phyloP scores from a whole-genome alignment of 2,797 vertebrate genomes.

The Leptoclinus maculatus region DNA sequence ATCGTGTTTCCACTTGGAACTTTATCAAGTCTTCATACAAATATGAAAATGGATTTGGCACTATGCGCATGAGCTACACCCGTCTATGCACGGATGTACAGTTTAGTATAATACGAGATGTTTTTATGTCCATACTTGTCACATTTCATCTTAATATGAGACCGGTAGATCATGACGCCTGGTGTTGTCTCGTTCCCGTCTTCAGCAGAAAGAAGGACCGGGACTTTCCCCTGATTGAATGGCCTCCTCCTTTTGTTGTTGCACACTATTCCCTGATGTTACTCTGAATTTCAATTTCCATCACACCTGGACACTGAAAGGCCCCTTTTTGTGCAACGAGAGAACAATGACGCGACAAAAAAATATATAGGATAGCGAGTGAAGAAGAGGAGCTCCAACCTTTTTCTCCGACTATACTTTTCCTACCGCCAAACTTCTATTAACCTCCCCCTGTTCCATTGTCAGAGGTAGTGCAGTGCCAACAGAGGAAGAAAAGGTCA shows the following conservation, averaged over 20 bases:
- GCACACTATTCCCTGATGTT: constrained; percentile 50
- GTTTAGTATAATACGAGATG: background rate
- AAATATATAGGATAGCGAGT: constrained; percentile 12
- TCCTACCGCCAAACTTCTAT: constrained; percentile 55
- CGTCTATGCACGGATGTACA: background rate
- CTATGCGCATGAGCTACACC: background rate
- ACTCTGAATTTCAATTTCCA: constrained; percentile 69
- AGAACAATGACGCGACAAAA: constrained; percentile 44
- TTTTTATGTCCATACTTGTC: background rate
- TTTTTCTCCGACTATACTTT: constrained; percentile 47
- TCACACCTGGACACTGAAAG: constrained; percentile 66
- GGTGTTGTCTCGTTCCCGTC: constrained; percentile 16
- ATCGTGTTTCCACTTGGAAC: background rate
- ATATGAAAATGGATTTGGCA: background rate
- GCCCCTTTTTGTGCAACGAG: constrained; percentile 39
- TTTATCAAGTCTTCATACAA: background rate
- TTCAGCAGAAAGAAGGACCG: background rate
- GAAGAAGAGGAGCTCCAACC: constrained; percentile 34
- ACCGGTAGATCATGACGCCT: background rate
- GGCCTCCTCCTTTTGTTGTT: constrained; percentile 50
- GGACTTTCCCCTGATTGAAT: constrained; percentile 41
- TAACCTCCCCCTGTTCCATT: constrained; percentile 66
- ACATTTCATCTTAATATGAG: background rate
- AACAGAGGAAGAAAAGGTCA: constrained; percentile 45
- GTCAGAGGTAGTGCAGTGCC: constrained; percentile 50